phyloP scores from a whole-genome alignment of 1,140 invertebrate genomes.

The Lordiphosa mommai region DNA sequence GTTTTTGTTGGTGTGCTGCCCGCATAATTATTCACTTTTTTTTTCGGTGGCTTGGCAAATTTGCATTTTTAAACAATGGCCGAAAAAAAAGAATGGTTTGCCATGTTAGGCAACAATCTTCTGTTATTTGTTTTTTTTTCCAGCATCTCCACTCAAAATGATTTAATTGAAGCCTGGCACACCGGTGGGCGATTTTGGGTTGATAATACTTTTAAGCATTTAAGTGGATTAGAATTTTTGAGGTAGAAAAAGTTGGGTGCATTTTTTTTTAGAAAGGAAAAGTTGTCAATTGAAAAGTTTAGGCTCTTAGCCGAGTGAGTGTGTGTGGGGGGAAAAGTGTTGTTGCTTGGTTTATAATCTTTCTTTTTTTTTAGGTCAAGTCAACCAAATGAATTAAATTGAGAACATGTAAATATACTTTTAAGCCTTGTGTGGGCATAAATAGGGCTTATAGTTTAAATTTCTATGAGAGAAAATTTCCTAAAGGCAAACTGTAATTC shows the following conservation, averaged over 20 bases:
- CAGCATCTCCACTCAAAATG: slow-evolving; percentile 43
- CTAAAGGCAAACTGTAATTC: no score
- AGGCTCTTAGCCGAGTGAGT: slow-evolving; percentile 16
- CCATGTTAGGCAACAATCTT: slow-evolving; percentile 51
- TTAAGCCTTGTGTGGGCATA: no score
- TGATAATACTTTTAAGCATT: slow-evolving; percentile 74
- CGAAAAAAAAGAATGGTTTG: slow-evolving; percentile 35
- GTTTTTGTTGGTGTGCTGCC: slow-evolving; percentile 34
- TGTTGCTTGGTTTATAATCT: slow-evolving; percentile 13
- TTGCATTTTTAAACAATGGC: slow-evolving; percentile 73
- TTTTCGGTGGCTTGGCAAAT: slow-evolving; percentile 45
- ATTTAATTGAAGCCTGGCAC: slow-evolving; percentile 64
- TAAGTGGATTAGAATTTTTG: slow-evolving; percentile 75
- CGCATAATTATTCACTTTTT: slow-evolving; percentile 69
- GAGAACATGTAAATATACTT: neutral
- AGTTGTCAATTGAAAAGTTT: slow-evolving; percentile 73
- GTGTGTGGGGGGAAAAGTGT: slow-evolving; percentile 9
- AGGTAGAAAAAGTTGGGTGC: slow-evolving; percentile 47
- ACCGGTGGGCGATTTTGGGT: slow-evolving; percentile 30
- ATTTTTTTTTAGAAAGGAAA: slow-evolving; percentile 27
- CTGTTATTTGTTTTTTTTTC: slow-evolving; percentile 23
- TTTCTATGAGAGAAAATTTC: no score
- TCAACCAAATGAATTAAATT: slow-evolving; percentile 4
- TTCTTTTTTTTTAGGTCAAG: slow-evolving; percentile 8
- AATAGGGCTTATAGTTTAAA: no score